These are phyloP conservation scores for Cynoglossus semilaevis DNA, from an alignment of 2,113 vertebrate species.

Conservation along the genomic window DNA sequence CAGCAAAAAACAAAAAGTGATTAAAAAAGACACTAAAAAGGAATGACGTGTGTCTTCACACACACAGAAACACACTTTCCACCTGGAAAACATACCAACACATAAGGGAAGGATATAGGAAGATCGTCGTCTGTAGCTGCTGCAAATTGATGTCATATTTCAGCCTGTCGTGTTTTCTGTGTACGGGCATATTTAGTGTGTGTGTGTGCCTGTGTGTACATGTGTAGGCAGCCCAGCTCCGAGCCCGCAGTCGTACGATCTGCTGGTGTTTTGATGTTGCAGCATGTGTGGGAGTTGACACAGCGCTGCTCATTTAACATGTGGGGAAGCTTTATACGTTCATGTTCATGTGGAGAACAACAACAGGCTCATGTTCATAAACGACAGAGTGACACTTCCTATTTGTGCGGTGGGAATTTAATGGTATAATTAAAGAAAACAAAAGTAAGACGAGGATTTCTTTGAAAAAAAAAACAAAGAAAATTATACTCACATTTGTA, in stretches of 20 bases:
- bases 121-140: slow-evolving; percentile 23
- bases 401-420: too few relatives aligned
- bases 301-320: slow-evolving; percentile 29
- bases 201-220: slow-evolving; percentile 14
- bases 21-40: too few relatives aligned
- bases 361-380: neutral
- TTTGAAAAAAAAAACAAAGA: too few relatives aligned
- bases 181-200: slow-evolving; percentile 15
- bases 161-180: slow-evolving; percentile 15
- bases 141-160: slow-evolving; percentile 51
- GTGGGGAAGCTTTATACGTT: slow-evolving; percentile 20
- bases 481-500: too few relatives aligned
- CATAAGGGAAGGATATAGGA: slow-evolving; percentile 26
- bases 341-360: slow-evolving; percentile 13
- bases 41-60: too few relatives aligned
- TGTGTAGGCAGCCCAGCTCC: slow-evolving; percentile 21
- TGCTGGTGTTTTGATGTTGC: slow-evolving; percentile 35
- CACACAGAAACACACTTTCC: neutral
- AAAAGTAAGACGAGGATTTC: neutral
- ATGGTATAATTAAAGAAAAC: neutral
- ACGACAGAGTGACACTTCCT: too few relatives aligned
- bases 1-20: too few relatives aligned
- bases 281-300: slow-evolving; percentile 35
- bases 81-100: slow-evolving; percentile 9
- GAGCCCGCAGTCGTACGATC: slow-evolving; percentile 31